A percentile compares a stretch with the other conserved stretches of the same genome.
phyloP scores from a whole-genome alignment of 1,140 invertebrate genomes.

The Vollenhovia emeryi region DNA sequence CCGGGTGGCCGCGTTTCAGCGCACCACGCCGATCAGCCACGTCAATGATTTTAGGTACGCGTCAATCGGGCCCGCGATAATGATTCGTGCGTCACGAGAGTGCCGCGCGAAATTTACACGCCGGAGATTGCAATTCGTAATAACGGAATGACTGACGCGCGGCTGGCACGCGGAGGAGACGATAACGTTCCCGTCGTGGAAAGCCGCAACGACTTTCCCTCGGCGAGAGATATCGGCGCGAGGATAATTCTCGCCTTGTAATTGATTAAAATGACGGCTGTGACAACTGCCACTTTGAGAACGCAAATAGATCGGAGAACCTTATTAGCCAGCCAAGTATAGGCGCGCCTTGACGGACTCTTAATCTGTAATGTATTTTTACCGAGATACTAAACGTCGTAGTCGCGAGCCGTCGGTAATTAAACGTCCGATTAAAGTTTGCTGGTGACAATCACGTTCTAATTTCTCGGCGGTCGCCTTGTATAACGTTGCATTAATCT shows the following conservation, averaged over 20 bases:
- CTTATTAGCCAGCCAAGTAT: not conserved
- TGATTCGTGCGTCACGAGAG: slow-evolving; percentile 13
- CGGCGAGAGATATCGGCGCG: not conserved
- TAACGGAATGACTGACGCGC: not conserved
- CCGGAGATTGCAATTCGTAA: slow-evolving; percentile 14
- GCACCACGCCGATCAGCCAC: not conserved
- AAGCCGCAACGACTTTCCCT: not conserved
- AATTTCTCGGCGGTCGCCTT: not conserved
- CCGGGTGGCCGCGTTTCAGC: slow-evolving; percentile 10
- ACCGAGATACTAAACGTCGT: not conserved
- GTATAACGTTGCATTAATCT: not conserved
- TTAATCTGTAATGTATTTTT: slow-evolving; percentile 4
- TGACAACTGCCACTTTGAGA: not conserved
- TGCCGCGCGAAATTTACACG: slow-evolving; percentile 3
- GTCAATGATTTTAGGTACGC: slow-evolving; percentile 37
- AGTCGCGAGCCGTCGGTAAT: not conserved
- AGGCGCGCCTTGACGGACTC: not conserved
- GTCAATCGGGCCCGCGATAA: slow-evolving; percentile 31
- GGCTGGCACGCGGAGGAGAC: not conserved
- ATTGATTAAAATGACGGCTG: not conserved
- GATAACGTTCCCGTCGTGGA: not conserved
- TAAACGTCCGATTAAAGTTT: not conserved
- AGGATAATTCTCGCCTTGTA: not conserved
- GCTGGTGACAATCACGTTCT: not conserved
- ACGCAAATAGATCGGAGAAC: not conserved